phyloP scores from a whole-genome alignment of 2,797 vertebrate genomes.

The Bradypodion pumilum region DNA sequence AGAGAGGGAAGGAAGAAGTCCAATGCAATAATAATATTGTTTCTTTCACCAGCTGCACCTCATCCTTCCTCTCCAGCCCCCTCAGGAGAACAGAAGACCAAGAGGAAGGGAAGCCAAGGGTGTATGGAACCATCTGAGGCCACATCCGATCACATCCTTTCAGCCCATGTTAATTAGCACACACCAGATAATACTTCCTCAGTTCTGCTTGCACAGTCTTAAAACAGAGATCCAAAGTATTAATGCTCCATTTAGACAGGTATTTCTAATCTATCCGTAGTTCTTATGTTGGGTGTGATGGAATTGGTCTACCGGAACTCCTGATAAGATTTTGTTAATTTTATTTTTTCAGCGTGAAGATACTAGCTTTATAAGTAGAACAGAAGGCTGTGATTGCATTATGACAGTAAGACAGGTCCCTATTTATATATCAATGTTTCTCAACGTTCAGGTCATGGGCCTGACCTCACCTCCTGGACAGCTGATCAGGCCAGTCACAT shows the following conservation, averaged over 20 bases:
- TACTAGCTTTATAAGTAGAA: too few relatives aligned
- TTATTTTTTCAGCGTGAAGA: background rate
- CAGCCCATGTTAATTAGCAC: background rate
- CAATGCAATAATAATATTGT: constrained; percentile 32
- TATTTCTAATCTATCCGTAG: background rate
- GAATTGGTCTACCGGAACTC: background rate
- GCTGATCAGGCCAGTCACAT: too few relatives aligned
- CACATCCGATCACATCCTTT: background rate
- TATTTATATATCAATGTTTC: background rate
- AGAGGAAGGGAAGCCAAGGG: background rate
- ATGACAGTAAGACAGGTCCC: background rate
- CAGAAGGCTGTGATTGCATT: background rate
- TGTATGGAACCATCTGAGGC: background rate
- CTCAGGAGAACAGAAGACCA: constrained; percentile 22
- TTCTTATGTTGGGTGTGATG: background rate
- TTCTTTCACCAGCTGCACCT: constrained; percentile 16
- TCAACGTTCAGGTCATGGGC: too few relatives aligned
- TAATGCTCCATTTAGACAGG: background rate
- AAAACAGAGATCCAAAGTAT: background rate
- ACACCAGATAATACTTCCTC: background rate
- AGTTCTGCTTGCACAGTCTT: too few relatives aligned
- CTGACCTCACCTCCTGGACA: too few relatives aligned
- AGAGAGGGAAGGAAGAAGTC: background rate
- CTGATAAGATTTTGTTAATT: background rate
- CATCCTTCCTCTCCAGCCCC: constrained; percentile 38